phyloP scores from a whole-genome alignment of 1,140 invertebrate genomes.

The Drosophila sucinea region DNA sequence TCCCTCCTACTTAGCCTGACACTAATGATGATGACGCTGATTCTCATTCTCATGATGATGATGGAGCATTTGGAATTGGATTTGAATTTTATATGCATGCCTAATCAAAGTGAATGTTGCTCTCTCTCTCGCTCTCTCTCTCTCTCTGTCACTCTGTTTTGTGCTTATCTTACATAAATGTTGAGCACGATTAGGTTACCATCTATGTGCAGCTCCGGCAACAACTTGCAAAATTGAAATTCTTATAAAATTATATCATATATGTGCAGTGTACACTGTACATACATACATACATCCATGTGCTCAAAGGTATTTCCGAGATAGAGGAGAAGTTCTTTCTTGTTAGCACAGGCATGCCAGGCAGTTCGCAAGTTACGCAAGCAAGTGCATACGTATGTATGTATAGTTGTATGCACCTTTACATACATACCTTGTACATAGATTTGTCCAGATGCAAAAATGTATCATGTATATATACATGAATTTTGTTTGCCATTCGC shows the following conservation, averaged over 20 bases:
- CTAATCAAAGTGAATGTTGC: conserved; percentile 1
- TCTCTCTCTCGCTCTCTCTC: neutral
- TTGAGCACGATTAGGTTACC: neutral
- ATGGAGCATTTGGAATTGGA: neutral
- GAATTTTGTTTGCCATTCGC: conserved; percentile 11
- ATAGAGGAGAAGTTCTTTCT: conserved; percentile 11
- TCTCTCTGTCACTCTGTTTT: neutral
- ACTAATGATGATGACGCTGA: conserved; percentile 6
- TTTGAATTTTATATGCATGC: conserved; percentile 2
- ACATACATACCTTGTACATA: neutral
- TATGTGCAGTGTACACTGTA: neutral
- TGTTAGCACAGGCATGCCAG: conserved; percentile 11
- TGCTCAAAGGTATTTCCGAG: conserved; percentile 40
- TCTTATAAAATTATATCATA: conserved; percentile 51
- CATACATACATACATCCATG: neutral
- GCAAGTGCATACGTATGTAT: neutral
- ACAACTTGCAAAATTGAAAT: conserved; percentile 44
- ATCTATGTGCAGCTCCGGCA: neutral
- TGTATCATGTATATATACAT: neutral
- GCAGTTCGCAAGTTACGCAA: conserved; percentile 15
- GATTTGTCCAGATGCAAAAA: neutral
- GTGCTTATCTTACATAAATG: neutral
- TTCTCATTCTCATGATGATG: neutral
- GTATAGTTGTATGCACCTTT: neutral
- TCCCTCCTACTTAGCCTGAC: conserved; percentile 7